Conservation (phyloP, 1,140 invertebrate genomes). For the Nixonia krombeini region DNA sequence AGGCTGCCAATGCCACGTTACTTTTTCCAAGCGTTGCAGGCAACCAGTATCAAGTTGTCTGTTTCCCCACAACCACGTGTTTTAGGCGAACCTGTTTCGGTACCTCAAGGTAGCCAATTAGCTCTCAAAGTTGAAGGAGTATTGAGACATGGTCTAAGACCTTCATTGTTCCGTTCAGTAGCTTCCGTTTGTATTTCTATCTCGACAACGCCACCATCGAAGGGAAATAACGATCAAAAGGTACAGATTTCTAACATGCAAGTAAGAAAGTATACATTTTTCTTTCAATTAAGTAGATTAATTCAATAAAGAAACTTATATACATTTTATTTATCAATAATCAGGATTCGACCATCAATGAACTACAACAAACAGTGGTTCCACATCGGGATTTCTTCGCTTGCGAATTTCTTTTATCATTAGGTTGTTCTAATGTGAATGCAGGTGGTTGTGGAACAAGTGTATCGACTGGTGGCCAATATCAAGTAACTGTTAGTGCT, state of each 20-base stretch:
- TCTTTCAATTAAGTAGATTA: neutral
- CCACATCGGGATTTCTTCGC: conserved; percentile 87
- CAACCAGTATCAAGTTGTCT: conserved; percentile 85
- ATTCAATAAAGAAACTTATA: no score
- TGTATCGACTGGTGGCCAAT: conserved; percentile 57
- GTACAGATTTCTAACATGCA: no score
- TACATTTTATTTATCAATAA: conserved; percentile 1
- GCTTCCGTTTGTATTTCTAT: conserved; percentile 81
- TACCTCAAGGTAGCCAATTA: conserved; percentile 83
- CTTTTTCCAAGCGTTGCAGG: conserved; percentile 91
- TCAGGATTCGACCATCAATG: conserved; percentile 69
- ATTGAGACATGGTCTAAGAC: conserved; percentile 79
- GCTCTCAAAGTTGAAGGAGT: conserved; percentile 91
- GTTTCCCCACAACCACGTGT: conserved; percentile 87
- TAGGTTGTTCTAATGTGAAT: conserved; percentile 47
- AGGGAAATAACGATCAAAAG: conserved; percentile 71
- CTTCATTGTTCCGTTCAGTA: conserved; percentile 79
- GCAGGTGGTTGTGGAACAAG: conserved; percentile 25
- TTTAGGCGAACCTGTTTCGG: conserved; percentile 82
- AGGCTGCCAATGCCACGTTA: conserved; percentile 83
- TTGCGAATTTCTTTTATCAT: conserved; percentile 81
- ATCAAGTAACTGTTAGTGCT: conserved; percentile 79
- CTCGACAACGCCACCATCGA: conserved; percentile 76
- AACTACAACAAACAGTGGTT: conserved; percentile 77
- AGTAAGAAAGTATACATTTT: no score